These are phyloP conservation scores for Dasysyrphus albostriatus DNA, from an alignment of 2,888 invertebrate species.

Conservation along the genomic window DNA sequence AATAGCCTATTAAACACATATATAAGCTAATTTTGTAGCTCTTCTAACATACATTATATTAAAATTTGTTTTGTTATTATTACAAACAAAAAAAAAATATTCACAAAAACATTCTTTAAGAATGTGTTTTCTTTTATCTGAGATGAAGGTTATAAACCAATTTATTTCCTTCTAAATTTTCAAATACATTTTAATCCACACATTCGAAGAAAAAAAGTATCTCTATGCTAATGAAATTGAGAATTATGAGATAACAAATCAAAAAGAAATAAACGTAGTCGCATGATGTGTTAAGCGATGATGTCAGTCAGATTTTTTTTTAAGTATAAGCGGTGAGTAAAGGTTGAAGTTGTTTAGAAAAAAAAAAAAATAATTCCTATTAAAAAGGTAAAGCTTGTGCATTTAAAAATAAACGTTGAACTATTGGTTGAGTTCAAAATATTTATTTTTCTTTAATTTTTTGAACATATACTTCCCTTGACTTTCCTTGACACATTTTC, in stretches of 20 bases:
- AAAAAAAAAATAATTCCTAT: constrained; percentile 20
- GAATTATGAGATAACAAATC: constrained; percentile 35
- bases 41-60: not conserved
- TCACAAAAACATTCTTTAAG: not conserved
- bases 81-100: not conserved
- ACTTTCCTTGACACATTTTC: not conserved
- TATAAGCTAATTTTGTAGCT: constrained; percentile 12
- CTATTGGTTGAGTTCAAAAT: not conserved
- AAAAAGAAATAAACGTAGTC: constrained; percentile 30
- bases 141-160: constrained; percentile 7
- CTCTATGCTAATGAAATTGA: constrained; percentile 40
- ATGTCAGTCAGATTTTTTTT: constrained; percentile 51
- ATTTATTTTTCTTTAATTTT: not conserved
- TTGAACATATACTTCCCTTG: not conserved
- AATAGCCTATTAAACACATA: constrained; percentile 33
- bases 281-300: constrained; percentile 58
- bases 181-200: constrained; percentile 9
- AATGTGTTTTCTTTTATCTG: constrained; percentile 1
- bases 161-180: constrained; percentile 6
- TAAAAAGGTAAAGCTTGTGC: constrained; percentile 8
- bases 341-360: constrained; percentile 22
- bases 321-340: constrained; percentile 14
- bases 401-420: constrained; percentile 8
- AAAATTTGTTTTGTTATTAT: constrained; percentile 1
- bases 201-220: not conserved